These are phyloP conservation scores for Yponomeuta cagnagella DNA, from an alignment of 2,888 invertebrate species.

Conservation along the genomic window DNA sequence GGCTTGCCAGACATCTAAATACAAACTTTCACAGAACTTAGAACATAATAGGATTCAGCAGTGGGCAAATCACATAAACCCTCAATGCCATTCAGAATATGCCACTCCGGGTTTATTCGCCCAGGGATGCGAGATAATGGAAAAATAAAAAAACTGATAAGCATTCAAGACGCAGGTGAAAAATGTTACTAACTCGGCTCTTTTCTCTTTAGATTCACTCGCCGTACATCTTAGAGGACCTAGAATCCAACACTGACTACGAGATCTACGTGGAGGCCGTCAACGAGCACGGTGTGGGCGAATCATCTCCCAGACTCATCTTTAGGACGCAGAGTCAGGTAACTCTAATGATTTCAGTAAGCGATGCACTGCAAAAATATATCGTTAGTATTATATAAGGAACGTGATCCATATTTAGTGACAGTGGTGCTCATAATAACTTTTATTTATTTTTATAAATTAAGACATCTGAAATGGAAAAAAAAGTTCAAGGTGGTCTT, in stretches of 20 bases:
- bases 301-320: slow-evolving; percentile 83
- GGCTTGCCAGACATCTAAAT: too few species aligned
- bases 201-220: slow-evolving; percentile 66
- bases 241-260: slow-evolving; percentile 84
- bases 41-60: too few species aligned
- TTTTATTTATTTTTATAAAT: background rate
- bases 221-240: slow-evolving; percentile 84
- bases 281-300: slow-evolving; percentile 86
- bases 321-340: slow-evolving; percentile 85
- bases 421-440: background rate
- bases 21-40: too few species aligned
- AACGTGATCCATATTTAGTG: background rate
- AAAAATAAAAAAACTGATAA: too few species aligned
- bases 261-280: slow-evolving; percentile 88
- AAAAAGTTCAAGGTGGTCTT: too few species aligned
- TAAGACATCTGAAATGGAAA: background rate
- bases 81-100: too few species aligned
- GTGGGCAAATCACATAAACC: too few species aligned
- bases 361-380: background rate
- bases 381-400: too few species aligned
- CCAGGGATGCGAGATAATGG: too few species aligned
- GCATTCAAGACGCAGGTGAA: too few species aligned
- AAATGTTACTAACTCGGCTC: background rate
- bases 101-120: too few species aligned
- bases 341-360: slow-evolving; percentile 21